Conservation (phyloP, 64 coral and sea anemone species). For the Actinia equina region DNA sequence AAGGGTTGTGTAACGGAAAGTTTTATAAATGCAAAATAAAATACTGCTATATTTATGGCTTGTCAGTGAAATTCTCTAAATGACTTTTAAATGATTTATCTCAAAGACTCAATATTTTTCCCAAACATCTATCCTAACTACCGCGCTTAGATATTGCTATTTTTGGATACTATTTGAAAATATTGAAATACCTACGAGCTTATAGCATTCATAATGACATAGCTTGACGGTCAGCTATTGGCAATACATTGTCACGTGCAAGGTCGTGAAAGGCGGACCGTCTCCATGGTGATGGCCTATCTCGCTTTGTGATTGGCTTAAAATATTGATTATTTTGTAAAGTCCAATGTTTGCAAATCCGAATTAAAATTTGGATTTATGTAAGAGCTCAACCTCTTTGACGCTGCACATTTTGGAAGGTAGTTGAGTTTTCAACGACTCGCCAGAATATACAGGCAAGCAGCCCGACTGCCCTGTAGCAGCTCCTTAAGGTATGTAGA, state of each 20-base stretch:
- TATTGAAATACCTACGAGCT: constrained; percentile 19
- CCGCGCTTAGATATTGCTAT: background rate
- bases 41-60: too few species aligned
- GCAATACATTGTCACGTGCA: constrained; percentile 22
- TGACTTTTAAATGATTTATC: too few species aligned
- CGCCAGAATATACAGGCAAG: constrained; percentile 1
- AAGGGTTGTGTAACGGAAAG: background rate
- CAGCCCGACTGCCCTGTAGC: constrained; percentile 5
- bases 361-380: constrained; percentile 29
- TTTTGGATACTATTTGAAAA: background rate
- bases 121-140: background rate
- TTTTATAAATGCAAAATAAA: too few species aligned
- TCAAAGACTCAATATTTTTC: background rate
- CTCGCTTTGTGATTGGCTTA: constrained; percentile 33
- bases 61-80: too few species aligned
- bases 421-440: constrained; percentile 15
- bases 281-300: constrained; percentile 4
- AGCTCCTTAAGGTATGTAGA: background rate
- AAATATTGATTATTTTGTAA: constrained; percentile 1
- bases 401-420: constrained; percentile 16
- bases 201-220: constrained; percentile 15
- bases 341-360: constrained; percentile 26
- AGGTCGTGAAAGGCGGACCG: background rate
- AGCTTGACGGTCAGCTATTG: background rate
- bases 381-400: constrained; percentile 4